A percentile compares a stretch with the other conserved stretches of the same genome.
phyloP scores from a whole-genome alignment of 2,113 vertebrate genomes.

The Grammomys dolichurus region DNA sequence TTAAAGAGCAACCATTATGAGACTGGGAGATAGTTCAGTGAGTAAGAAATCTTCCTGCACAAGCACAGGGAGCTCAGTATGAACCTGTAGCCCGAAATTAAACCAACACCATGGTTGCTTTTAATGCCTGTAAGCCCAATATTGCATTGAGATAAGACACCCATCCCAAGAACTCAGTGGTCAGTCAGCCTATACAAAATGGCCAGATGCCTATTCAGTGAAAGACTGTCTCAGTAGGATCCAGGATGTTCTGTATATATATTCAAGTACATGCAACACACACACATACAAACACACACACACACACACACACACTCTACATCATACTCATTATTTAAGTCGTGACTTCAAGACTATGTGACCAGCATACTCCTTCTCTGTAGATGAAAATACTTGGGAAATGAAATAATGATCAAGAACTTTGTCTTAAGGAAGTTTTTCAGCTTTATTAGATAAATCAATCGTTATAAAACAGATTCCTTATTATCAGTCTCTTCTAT shows the following conservation, averaged over 20 bases:
- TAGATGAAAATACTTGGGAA: background rate
- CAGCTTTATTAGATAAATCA: conserved; percentile 11
- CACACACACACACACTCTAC: background rate
- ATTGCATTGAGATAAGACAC: background rate
- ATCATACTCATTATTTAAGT: background rate
- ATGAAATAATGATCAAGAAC: conserved; percentile 29
- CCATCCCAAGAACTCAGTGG: background rate
- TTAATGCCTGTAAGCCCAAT: background rate
- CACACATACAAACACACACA: background rate
- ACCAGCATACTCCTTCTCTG: background rate
- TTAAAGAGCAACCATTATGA: background rate
- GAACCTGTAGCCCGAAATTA: background rate
- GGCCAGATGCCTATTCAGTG: background rate
- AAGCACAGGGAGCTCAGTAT: background rate
- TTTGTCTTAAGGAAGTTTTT: background rate
- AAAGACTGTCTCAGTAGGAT: background rate
- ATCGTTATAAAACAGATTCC: conserved; percentile 31
- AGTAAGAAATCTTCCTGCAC: background rate
- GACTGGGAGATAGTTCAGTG: background rate
- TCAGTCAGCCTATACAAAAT: background rate
- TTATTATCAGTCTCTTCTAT: background rate
- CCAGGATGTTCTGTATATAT: background rate
- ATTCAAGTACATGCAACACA: background rate
- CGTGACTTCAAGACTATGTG: background rate
- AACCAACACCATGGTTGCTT: background rate